Evolutionary conservation across 2,113 vertebrate genomes (phyloP).

Genomic region (Anser cygnoides): DNA sequence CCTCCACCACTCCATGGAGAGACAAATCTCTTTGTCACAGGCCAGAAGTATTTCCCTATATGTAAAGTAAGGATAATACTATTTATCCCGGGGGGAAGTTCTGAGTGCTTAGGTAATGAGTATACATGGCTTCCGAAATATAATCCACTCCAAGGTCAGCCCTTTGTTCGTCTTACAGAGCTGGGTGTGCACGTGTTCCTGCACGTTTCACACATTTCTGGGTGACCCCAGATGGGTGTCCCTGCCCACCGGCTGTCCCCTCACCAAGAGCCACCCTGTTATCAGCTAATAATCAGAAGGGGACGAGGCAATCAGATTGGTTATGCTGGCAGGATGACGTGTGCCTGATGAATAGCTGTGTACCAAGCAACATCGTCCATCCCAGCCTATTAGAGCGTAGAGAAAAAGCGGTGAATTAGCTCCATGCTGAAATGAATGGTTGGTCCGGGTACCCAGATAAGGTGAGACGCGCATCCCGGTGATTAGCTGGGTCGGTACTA

Average conservation of each 20-base stretch:
- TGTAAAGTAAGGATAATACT: conserved; percentile 55
- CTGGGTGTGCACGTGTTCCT: background rate
- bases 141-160: conserved; percentile 52
- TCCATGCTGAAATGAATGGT: background rate
- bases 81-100: conserved; percentile 37
- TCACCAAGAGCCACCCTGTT: background rate
- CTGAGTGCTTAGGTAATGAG: conserved; percentile 14
- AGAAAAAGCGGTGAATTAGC: background rate
- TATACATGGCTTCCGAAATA: background rate
- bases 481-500: conserved; percentile 62
- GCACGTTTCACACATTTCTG: background rate
- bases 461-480: background rate
- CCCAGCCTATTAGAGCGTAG: background rate
- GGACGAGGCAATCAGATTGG: background rate
- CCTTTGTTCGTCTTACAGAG: background rate
- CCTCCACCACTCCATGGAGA: background rate
- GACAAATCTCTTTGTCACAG: background rate
- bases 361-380: conserved; percentile 42
- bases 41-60: conserved; percentile 32
- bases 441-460: conserved; percentile 27
- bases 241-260: background rate
- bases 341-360: conserved; percentile 41
- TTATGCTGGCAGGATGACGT: background rate
- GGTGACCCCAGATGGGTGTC: background rate
- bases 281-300: conserved; percentile 14